Percentiles rank a stretch among this genome's conserved stretches.
These are phyloP conservation scores for Pemphredon lugubris DNA, from an alignment of 2,888 invertebrate species.

Conservation along the genomic window DNA sequence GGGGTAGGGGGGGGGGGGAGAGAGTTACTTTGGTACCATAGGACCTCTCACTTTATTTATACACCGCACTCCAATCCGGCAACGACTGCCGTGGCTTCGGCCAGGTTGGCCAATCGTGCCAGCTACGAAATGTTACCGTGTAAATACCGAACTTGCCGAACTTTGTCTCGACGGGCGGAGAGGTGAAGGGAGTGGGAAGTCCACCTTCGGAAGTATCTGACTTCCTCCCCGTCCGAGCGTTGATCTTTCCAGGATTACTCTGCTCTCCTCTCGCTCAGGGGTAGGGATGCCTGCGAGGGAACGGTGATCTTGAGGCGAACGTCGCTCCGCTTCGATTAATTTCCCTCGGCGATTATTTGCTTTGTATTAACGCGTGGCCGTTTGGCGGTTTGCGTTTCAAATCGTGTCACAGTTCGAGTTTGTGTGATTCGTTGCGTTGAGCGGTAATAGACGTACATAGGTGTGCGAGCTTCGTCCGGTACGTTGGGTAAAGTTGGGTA, in stretches of 20 bases:
- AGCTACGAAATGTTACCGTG: slow-evolving; percentile 53
- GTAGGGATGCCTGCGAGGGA: too few relatives aligned
- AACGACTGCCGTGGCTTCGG: slow-evolving; percentile 33
- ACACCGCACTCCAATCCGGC: slow-evolving; percentile 65
- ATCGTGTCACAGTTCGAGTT: too few relatives aligned
- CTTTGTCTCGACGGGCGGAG: slow-evolving; percentile 28
- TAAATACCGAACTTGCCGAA: slow-evolving; percentile 60
- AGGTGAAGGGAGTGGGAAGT: not conserved
- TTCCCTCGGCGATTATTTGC: not conserved
- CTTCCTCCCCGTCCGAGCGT: slow-evolving; percentile 1
- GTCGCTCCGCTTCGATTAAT: not conserved
- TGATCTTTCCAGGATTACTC: slow-evolving; percentile 22
- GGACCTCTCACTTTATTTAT: slow-evolving; percentile 65
- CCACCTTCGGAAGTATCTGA: slow-evolving; percentile 4
- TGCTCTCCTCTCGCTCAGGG: not conserved
- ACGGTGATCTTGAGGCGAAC: not conserved
- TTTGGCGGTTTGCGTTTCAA: too few relatives aligned
- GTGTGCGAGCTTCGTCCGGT: too few relatives aligned
- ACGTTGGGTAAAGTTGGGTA: too few relatives aligned
- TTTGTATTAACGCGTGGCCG: not conserved
- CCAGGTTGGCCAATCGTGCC: slow-evolving; percentile 43
- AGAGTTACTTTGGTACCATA: slow-evolving; percentile 30
- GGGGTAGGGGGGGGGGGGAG: slow-evolving; percentile 13
- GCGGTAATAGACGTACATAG: too few relatives aligned
- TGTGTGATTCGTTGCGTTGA: too few relatives aligned